Evolutionary conservation across 1,140 invertebrate genomes (phyloP).

Genomic region (Rhopalosiphum maidis): DNA sequence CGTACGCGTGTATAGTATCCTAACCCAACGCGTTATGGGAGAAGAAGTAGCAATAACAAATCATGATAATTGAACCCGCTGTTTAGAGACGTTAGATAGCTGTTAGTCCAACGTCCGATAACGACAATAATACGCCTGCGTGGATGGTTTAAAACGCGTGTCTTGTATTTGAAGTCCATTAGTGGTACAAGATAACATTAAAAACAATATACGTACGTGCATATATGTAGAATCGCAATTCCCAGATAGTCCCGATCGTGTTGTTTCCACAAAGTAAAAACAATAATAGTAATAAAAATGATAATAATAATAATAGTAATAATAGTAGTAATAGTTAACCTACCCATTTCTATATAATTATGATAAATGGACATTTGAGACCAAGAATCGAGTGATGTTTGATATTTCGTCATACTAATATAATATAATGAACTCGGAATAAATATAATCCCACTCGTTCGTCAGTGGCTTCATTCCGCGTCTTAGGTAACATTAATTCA

Average conservation of each 20-base stretch:
- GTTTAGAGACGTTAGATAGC: background rate
- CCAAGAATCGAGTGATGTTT: background rate
- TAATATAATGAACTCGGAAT: background rate
- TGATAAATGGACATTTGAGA: background rate
- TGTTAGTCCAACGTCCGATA: background rate
- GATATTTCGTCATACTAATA: background rate
- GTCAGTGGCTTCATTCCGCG: background rate
- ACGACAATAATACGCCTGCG: background rate
- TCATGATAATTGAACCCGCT: constrained; percentile 11
- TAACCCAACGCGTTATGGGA: background rate
- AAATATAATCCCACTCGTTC: constrained; percentile 1
- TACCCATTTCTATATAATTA: background rate
- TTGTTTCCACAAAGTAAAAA: background rate
- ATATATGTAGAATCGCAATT: background rate
- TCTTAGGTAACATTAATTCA: constrained; percentile 8
- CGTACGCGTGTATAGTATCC: background rate
- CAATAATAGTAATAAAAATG: background rate
- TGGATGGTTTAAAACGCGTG: constrained; percentile 15
- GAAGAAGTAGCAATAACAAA: background rate
- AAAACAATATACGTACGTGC: background rate
- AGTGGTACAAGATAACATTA: background rate
- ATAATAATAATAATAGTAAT: background rate
- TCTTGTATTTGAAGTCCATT: constrained; percentile 8
- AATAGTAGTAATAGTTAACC: background rate
- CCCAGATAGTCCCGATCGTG: background rate